These are phyloP conservation scores for Alca torda DNA, from an alignment of 2,797 vertebrate genomes.

Conservation along the genomic window DNA sequence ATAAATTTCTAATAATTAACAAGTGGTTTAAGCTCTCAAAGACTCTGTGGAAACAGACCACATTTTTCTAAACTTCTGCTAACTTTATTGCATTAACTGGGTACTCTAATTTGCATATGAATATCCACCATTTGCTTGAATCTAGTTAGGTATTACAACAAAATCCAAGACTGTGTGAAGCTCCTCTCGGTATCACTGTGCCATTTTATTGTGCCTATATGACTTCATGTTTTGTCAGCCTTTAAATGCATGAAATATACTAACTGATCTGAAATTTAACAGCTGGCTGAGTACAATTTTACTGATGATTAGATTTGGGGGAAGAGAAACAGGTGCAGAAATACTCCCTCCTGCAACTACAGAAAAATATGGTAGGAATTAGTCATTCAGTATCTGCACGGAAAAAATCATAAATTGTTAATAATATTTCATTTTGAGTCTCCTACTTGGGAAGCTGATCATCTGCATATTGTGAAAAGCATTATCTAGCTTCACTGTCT, in stretches of 20 bases:
- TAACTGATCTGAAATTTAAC: conserved; percentile 24
- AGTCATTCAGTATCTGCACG: conserved; percentile 13
- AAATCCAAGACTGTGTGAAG: background rate
- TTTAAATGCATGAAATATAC: background rate
- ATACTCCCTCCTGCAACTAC: conserved; percentile 14
- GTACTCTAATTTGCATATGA: background rate
- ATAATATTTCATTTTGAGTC: conserved; percentile 10
- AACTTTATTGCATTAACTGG: background rate
- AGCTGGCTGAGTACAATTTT: background rate
- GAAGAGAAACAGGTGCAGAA: conserved; percentile 48
- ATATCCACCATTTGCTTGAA: background rate
- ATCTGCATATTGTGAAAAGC: conserved; percentile 15
- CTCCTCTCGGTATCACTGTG: background rate
- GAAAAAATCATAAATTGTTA: conserved; percentile 42
- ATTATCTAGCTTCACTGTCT: background rate
- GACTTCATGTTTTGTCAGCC: background rate
- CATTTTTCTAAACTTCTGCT: background rate
- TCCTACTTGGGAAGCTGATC: background rate
- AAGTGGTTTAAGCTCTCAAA: background rate
- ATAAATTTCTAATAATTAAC: background rate
- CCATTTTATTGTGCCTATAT: background rate
- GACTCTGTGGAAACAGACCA: background rate
- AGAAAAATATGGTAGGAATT: conserved; percentile 31
- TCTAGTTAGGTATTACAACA: background rate
- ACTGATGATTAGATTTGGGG: conserved; percentile 29